Conservation (phyloP, 1,140 invertebrate genomes). For the Brachionus rubens region DNA sequence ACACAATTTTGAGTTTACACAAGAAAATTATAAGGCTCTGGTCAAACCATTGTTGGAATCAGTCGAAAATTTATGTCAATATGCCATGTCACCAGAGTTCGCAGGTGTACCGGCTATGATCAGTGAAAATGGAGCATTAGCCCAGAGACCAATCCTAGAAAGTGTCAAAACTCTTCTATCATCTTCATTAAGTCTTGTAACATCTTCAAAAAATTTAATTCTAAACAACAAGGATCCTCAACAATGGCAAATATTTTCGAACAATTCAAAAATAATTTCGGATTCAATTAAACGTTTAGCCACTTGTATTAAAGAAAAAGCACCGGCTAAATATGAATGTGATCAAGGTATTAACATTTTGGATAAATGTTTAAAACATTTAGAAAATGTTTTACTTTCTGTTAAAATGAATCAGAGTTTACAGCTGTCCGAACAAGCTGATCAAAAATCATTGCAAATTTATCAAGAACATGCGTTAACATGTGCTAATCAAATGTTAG, state of each 20-base stretch:
- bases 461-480: constrained; percentile 72
- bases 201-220: constrained; percentile 81
- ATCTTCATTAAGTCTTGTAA: constrained; percentile 82
- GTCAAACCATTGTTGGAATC: constrained; percentile 82
- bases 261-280: constrained; percentile 87
- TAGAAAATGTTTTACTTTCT: constrained; percentile 81
- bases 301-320: constrained; percentile 82
- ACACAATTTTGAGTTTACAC: constrained; percentile 63
- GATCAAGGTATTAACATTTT: constrained; percentile 77
- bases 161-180: constrained; percentile 78
- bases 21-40: constrained; percentile 63
- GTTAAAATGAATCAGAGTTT: constrained; percentile 76
- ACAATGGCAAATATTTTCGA: constrained; percentile 86
- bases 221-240: constrained; percentile 83
- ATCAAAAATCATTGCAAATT: constrained; percentile 67
- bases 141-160: constrained; percentile 79
- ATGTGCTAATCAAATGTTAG: constrained; percentile 63
- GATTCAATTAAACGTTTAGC: constrained; percentile 92
- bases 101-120: constrained; percentile 85
- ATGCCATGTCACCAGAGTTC: constrained; percentile 88
- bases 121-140: constrained; percentile 64
- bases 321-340: constrained; percentile 90
- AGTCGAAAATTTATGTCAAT: constrained; percentile 85
- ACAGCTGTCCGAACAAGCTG: constrained; percentile 63
- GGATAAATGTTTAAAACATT: constrained; percentile 70